These are phyloP conservation scores for Miltochrista miniata DNA, from an alignment of 2,888 invertebrate species.

Conservation along the genomic window DNA sequence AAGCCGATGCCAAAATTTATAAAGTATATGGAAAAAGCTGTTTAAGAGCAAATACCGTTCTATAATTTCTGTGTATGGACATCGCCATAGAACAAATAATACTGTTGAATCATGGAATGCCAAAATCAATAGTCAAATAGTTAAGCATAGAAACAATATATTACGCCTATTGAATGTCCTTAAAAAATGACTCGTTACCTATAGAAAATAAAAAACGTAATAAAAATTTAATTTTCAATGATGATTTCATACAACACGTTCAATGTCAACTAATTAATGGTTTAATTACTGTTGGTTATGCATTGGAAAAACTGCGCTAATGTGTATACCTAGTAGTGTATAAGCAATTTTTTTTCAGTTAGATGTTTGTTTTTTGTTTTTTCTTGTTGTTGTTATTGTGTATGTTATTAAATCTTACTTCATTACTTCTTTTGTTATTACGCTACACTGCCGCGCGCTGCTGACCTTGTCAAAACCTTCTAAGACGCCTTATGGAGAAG, in stretches of 20 bases:
- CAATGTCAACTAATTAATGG: no score
- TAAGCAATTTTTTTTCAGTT: no score
- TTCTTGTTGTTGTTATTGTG: no score
- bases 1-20: not conserved
- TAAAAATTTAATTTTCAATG: not conserved
- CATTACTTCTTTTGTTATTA: no score
- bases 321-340: no score
- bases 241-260: not conserved
- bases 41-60: not conserved
- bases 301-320: no score
- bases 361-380: no score
- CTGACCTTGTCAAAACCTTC: no score
- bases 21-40: not conserved
- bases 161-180: not conserved
- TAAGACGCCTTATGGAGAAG: no score
- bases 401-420: no score
- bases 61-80: not conserved
- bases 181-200: not conserved
- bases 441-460: no score
- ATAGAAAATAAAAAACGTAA: not conserved
- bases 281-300: no score
- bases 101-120: not conserved
- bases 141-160: not conserved
- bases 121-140: not conserved
- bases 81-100: not conserved